Evolutionary conservation across 2,113 vertebrate genomes (phyloP).

Genomic region (Porphyrio hochstetteri): DNA sequence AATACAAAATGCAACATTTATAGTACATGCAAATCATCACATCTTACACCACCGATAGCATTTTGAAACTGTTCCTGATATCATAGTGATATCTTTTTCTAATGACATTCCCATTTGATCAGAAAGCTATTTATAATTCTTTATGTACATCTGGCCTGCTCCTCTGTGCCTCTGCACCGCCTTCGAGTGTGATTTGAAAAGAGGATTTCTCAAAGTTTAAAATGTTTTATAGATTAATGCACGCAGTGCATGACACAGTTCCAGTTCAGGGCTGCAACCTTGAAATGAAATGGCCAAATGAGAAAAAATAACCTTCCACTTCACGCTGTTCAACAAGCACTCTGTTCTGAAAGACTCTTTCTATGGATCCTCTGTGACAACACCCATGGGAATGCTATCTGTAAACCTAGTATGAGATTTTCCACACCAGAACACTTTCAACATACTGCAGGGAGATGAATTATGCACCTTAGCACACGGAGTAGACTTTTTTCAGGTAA

Average conservation of each 20-base stretch:
- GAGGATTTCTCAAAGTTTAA: slow-evolving; percentile 37
- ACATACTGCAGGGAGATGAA: neutral
- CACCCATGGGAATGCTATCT: neutral
- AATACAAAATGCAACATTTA: neutral
- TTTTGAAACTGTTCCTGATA: neutral
- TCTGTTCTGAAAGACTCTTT: neutral
- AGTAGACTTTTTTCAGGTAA: neutral
- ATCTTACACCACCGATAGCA: neutral
- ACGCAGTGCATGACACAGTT: neutral
- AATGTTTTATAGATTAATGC: slow-evolving; percentile 12
- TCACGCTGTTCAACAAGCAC: neutral
- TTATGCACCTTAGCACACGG: neutral
- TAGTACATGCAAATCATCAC: neutral
- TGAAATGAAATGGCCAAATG: neutral
- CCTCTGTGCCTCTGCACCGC: neutral
- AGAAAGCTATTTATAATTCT: neutral
- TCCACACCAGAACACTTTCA: neutral
- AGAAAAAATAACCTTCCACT: slow-evolving; percentile 18
- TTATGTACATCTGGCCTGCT: neutral
- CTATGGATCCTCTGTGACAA: neutral
- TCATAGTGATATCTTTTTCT: neutral
- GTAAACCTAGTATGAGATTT: neutral
- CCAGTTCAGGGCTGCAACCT: neutral
- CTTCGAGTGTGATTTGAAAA: neutral
- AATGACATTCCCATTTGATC: neutral